phyloP scores from a whole-genome alignment of 2,113 vertebrate species.

The Oxyruncus cristatus region DNA sequence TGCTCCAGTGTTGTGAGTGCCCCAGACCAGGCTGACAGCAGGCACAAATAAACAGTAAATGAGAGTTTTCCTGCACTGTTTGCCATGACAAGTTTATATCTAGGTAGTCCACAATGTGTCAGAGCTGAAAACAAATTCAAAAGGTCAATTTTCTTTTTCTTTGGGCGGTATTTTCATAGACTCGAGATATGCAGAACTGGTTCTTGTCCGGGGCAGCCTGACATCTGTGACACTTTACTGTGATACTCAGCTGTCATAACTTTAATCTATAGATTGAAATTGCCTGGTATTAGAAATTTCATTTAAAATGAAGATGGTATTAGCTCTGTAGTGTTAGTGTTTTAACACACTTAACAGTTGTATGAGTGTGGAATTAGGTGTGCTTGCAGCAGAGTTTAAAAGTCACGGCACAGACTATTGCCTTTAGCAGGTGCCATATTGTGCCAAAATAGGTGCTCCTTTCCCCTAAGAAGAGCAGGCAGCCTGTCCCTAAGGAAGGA shows the following conservation, averaged over 20 bases:
- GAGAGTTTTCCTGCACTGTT: not conserved
- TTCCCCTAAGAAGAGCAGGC: not conserved
- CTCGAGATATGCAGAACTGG: not conserved
- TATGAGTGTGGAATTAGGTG: accelerated
- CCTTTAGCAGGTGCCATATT: not conserved
- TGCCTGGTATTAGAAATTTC: not conserved
- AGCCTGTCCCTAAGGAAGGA: not conserved
- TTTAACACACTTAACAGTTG: not conserved
- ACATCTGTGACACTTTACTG: not conserved
- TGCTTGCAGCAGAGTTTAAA: not conserved
- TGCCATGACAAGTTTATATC: not conserved
- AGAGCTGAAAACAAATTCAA: not conserved
- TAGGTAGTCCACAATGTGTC: not conserved
- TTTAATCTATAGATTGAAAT: not conserved
- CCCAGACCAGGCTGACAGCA: not conserved
- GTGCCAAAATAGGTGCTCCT: not conserved
- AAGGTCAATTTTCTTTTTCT: not conserved
- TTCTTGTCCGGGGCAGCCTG: not conserved
- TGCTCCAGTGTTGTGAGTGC: not conserved
- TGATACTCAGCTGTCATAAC: not conserved
- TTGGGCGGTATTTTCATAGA: not conserved
- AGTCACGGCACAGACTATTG: not conserved
- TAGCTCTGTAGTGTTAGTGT: not conserved
- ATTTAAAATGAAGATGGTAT: not conserved
- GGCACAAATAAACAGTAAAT: not conserved